These are phyloP conservation scores for Colletes gigas DNA, from an alignment of 1,140 invertebrate species.

Conservation along the genomic window DNA sequence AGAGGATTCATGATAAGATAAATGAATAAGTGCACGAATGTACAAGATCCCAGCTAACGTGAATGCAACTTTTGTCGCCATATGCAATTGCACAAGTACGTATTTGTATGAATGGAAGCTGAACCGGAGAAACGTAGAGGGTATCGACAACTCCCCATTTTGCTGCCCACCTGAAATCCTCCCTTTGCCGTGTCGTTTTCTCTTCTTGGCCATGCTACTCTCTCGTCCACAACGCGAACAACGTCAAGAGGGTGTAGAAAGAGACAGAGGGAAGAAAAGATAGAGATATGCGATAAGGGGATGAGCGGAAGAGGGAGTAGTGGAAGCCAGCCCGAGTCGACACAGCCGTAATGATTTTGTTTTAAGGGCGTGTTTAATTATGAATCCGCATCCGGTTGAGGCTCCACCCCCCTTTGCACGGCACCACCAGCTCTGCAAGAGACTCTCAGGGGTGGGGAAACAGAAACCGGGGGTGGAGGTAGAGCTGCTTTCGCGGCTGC, in stretches of 20 bases:
- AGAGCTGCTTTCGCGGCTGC: slow-evolving; percentile 55
- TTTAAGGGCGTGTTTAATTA: slow-evolving; percentile 82
- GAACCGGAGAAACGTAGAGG: slow-evolving; percentile 41
- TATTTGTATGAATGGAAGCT: slow-evolving; percentile 42
- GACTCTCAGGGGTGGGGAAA: slow-evolving; percentile 47
- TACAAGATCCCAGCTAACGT: neutral
- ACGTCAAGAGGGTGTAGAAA: slow-evolving; percentile 28
- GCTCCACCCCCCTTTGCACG: slow-evolving; percentile 78
- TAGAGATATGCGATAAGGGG: slow-evolving; percentile 46
- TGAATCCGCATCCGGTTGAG: slow-evolving; percentile 80
- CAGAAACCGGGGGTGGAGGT: slow-evolving; percentile 27
- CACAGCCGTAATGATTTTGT: slow-evolving; percentile 81
- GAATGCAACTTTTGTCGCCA: slow-evolving; percentile 22
- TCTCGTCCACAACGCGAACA: slow-evolving; percentile 30
- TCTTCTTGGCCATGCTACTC: slow-evolving; percentile 48
- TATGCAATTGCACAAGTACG: slow-evolving; percentile 24
- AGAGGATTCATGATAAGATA: neutral
- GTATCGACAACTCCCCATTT: slow-evolving; percentile 54
- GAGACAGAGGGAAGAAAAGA: slow-evolving; percentile 35
- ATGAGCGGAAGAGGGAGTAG: slow-evolving; percentile 49
- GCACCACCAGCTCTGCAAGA: slow-evolving; percentile 54
- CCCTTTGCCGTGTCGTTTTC: slow-evolving; percentile 52
- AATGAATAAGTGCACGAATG: slow-evolving; percentile 41
- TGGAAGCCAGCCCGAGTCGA: slow-evolving; percentile 67
- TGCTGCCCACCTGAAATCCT: slow-evolving; percentile 25